phyloP scores from a whole-genome alignment of 1,140 invertebrate genomes.

The Venustaconcha ellipsiformis region DNA sequence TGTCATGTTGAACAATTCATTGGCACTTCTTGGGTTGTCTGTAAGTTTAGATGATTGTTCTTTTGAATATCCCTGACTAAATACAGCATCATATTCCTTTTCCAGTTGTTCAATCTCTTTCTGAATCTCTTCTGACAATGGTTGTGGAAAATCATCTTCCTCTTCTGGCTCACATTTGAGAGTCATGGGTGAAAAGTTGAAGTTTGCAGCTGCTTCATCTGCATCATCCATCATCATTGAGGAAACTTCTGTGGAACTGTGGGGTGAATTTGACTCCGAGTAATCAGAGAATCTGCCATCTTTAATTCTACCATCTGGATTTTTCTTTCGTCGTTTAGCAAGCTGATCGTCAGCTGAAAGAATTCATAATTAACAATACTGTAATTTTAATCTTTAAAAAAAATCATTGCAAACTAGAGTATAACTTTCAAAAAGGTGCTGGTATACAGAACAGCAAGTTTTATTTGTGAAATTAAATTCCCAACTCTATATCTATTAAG shows the following conservation, averaged over 20 bases:
- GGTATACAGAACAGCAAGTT: no score
- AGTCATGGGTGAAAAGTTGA: neutral
- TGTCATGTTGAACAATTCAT: conserved; percentile 75
- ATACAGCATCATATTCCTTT: conserved; percentile 45
- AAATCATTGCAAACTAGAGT: no score
- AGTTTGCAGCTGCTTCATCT: neutral
- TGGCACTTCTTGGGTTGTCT: conserved; percentile 47
- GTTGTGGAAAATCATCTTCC: conserved; percentile 39
- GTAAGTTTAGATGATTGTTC: conserved; percentile 43
- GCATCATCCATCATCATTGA: no score
- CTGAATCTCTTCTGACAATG: conserved; percentile 44
- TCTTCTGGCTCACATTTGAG: conserved; percentile 22
- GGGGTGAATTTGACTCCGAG: no score
- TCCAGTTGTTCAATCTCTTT: conserved; percentile 46
- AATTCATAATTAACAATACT: neutral
- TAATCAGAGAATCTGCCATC: no score
- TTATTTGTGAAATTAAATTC: no score
- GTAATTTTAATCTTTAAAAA: no score
- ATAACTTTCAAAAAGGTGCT: no score
- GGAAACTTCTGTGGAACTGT: no score
- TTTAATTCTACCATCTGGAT: neutral
- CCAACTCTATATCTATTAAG: no score
- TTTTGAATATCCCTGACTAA: conserved; percentile 53
- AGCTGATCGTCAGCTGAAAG: conserved; percentile 53
- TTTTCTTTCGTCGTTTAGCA: conserved; percentile 43